Evolutionary conservation across 2,113 vertebrate genomes (phyloP).

Genomic region (Antidorcas marsupialis): DNA sequence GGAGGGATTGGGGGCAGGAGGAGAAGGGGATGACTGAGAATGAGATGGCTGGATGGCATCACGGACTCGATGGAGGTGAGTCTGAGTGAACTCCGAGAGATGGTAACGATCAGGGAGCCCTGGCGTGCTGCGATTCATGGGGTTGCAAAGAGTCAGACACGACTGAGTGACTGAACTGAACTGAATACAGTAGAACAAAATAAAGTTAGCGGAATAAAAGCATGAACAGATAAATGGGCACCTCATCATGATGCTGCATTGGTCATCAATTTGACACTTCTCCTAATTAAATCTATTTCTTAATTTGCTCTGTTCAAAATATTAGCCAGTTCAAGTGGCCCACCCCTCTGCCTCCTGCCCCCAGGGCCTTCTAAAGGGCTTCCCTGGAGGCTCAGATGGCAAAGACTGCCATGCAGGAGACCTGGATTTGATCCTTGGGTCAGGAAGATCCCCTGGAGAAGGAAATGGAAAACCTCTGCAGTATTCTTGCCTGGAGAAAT

Average conservation of each 20-base stretch:
- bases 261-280: background rate
- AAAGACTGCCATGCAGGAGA: background rate
- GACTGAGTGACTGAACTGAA: too few relatives aligned
- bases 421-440: background rate
- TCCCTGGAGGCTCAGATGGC: background rate
- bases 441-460: background rate
- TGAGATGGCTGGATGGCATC: too few relatives aligned
- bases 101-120: too few relatives aligned
- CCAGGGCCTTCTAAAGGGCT: background rate
- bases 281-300: background rate
- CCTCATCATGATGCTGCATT: background rate
- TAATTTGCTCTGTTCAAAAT: background rate
- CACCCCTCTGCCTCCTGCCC: background rate
- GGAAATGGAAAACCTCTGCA: background rate
- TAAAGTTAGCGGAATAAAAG: background rate
- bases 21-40: too few relatives aligned
- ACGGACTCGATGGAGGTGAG: too few relatives aligned
- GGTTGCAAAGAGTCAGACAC: too few relatives aligned
- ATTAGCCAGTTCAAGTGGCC: background rate
- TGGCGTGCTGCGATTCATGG: too few relatives aligned
- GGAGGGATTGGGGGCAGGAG: too few relatives aligned
- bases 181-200: background rate
- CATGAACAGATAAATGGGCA: background rate
- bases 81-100: too few relatives aligned
- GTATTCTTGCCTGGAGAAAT: background rate